Evolutionary conservation across 2,113 vertebrate genomes (phyloP).

Genomic region (Notothenia rossii): DNA sequence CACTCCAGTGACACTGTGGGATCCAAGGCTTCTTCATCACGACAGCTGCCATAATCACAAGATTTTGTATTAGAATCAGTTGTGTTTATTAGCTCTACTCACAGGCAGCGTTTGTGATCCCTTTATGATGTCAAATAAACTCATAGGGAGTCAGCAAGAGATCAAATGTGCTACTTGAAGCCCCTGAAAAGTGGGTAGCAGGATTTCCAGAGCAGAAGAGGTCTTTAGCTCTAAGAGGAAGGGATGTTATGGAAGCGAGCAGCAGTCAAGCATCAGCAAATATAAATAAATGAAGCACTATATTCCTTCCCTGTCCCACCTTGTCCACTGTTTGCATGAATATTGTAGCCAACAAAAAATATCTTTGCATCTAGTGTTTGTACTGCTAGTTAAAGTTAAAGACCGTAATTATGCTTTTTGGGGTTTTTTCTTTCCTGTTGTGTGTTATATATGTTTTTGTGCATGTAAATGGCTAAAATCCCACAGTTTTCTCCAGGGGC

Average conservation of each 20-base stretch:
- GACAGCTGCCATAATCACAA: neutral
- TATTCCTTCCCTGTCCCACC: neutral
- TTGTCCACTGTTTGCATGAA: constrained; percentile 3
- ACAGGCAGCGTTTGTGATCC: neutral
- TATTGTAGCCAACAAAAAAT: constrained; percentile 12
- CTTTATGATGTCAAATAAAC: constrained; percentile 11
- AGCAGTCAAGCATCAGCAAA: constrained; percentile 7
- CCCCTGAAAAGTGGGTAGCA: constrained; percentile 1
- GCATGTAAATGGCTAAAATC: too few species aligned
- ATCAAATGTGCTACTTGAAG: constrained; percentile 22
- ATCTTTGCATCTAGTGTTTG: constrained; percentile 1
- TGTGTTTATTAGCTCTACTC: neutral
- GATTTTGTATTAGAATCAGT: neutral
- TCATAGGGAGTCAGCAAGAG: constrained; percentile 6
- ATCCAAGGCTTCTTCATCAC: constrained; percentile 4
- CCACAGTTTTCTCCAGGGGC: too few species aligned
- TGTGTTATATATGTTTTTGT: too few species aligned
- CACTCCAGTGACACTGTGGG: neutral
- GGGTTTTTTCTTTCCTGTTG: too few species aligned
- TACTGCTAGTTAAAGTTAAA: neutral
- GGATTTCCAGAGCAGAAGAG: constrained; percentile 5
- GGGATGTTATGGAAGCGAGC: neutral
- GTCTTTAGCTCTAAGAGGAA: neutral
- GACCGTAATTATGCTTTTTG: too few species aligned
- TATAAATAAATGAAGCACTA: constrained; percentile 5